These are phyloP conservation scores for Phylloscopus collybita DNA, from an alignment of 2,797 vertebrate species.

Conservation along the genomic window DNA sequence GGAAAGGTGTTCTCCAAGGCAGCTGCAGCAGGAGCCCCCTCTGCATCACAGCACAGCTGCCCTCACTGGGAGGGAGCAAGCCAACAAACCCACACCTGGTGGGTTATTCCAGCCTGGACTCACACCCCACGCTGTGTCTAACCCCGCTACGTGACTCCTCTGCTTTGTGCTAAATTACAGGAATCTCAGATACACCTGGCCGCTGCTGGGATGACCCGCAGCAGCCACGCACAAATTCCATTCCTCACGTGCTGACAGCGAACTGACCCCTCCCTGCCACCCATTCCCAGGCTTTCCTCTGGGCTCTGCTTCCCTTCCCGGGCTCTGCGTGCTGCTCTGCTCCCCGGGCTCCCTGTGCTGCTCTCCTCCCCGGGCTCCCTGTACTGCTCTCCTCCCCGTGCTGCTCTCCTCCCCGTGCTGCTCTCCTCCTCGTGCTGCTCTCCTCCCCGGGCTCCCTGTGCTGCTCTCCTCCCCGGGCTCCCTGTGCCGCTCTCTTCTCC, in stretches of 20 bases:
- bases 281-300: too few species aligned
- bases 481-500: too few species aligned
- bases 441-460: too few species aligned
- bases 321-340: too few species aligned
- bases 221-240: not conserved
- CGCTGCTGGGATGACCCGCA: rapidly evolving
- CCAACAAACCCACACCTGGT: not conserved
- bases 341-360: not conserved
- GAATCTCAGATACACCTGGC: not conserved
- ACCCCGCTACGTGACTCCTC: not conserved
- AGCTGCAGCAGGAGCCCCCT: not conserved
- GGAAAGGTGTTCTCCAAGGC: not conserved
- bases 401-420: too few species aligned
- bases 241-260: rapidly evolving
- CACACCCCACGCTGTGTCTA: rapidly evolving
- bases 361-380: not conserved
- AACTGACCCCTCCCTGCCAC: not conserved
- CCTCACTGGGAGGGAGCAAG: not conserved
- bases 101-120: not conserved
- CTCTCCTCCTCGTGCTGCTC: too few species aligned
- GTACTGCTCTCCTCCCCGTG: too few species aligned
- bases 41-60: not conserved
- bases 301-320: too few species aligned
- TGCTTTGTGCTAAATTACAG: not conserved
- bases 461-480: too few species aligned